A percentile compares a stretch with the other conserved stretches of the same genome.
phyloP scores from a whole-genome alignment of 2,888 invertebrate species.

The Dasysyrphus tricinctus region DNA sequence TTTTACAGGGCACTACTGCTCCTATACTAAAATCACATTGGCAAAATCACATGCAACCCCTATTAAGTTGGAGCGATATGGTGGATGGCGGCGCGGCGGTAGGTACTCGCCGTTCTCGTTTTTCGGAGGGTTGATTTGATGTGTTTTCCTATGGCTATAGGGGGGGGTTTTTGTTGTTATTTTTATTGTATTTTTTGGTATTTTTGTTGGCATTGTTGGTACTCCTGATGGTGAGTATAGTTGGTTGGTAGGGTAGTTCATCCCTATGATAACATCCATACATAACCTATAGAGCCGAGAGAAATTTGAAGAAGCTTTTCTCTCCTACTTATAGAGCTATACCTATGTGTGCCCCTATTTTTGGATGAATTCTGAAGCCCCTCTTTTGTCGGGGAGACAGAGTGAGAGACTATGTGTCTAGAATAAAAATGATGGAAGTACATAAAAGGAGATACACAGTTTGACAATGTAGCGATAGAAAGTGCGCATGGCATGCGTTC shows the following conservation, averaged over 20 bases:
- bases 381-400: background rate
- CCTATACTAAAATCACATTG: slow-evolving; percentile 80
- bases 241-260: slow-evolving; percentile 47
- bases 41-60: slow-evolving; percentile 74
- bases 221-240: slow-evolving; percentile 55
- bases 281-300: slow-evolving; percentile 18
- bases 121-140: slow-evolving; percentile 54
- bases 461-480: slow-evolving; percentile 29
- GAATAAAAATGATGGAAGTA: slow-evolving; percentile 15
- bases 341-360: slow-evolving; percentile 37
- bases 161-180: slow-evolving; percentile 45
- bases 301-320: slow-evolving; percentile 41
- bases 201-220: slow-evolving; percentile 58
- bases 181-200: background rate
- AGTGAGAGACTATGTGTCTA: slow-evolving; percentile 30
- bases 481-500: slow-evolving; percentile 55
- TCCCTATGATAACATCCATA: slow-evolving; percentile 32
- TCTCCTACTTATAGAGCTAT: slow-evolving; percentile 32
- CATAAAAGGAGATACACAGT: slow-evolving; percentile 14
- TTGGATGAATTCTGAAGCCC: slow-evolving; percentile 63
- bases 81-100: slow-evolving; percentile 19
- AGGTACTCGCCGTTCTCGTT: slow-evolving; percentile 14
- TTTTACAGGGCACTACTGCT: slow-evolving; percentile 83
- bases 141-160: slow-evolving; percentile 45
- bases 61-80: slow-evolving; percentile 53